These are phyloP conservation scores for Melopsittacus undulatus DNA, from an alignment of 2,797 vertebrate genomes.

Conservation along the genomic window DNA sequence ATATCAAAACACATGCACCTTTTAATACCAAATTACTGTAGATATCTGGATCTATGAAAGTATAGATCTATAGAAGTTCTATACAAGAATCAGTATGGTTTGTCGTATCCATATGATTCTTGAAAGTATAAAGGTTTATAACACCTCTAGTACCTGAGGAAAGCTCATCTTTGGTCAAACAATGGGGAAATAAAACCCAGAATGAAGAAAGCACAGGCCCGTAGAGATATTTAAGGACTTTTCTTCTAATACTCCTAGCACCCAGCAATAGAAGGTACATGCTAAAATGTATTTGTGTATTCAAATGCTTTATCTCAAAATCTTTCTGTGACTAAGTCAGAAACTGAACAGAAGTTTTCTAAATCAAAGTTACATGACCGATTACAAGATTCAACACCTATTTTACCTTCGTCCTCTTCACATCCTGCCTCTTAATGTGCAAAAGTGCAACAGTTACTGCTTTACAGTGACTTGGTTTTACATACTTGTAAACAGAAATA, in stretches of 20 bases:
- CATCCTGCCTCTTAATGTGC: neutral
- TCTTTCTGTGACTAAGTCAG: neutral
- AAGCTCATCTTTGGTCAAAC: neutral
- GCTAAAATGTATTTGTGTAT: neutral
- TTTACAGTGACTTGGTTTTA: neutral
- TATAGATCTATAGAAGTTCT: neutral
- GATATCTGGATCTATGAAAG: neutral
- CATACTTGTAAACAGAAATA: neutral
- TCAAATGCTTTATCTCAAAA: neutral
- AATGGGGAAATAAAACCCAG: neutral
- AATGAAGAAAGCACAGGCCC: neutral
- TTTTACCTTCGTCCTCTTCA: neutral
- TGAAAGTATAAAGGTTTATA: neutral
- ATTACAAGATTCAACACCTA: neutral
- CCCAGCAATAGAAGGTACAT: neutral
- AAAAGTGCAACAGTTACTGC: neutral
- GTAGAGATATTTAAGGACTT: neutral
- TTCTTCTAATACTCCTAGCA: neutral
- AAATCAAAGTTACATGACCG: neutral
- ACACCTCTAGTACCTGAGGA: neutral
- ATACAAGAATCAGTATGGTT: neutral
- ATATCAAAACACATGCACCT: neutral
- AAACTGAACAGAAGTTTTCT: neutral
- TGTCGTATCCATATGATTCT: neutral
- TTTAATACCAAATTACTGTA: neutral